phyloP scores from a whole-genome alignment of 2,797 vertebrate species.

The Spinibarbus caldwelli region DNA sequence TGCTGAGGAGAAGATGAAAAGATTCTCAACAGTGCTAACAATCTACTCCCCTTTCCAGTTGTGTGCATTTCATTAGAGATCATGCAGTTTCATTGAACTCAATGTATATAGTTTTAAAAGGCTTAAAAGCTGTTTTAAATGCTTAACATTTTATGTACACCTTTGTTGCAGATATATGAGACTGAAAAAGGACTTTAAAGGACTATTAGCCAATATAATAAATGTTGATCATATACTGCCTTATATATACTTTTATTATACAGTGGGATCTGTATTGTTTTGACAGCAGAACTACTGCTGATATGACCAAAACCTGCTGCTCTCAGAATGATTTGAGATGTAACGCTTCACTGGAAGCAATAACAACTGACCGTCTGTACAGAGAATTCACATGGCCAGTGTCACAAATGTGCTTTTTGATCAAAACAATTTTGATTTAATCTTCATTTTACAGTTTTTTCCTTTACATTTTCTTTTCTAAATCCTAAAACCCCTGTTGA shows the following conservation, averaged over 20 bases:
- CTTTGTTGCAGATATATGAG: not conserved
- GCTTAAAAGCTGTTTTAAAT: not conserved
- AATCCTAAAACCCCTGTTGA: not conserved
- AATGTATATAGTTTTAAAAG: conserved; percentile 7
- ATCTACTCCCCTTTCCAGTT: not conserved
- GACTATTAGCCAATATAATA: not conserved
- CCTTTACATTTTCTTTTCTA: not conserved
- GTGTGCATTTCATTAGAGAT: conserved; percentile 6
- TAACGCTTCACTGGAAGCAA: not conserved
- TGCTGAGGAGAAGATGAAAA: conserved; percentile 34
- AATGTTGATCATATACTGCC: not conserved
- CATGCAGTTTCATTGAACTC: not conserved
- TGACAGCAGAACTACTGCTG: not conserved
- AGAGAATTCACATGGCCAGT: not conserved
- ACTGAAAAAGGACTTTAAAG: not conserved
- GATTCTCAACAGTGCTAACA: not conserved
- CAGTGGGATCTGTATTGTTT: not conserved
- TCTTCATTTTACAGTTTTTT: not conserved
- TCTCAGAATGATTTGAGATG: not conserved
- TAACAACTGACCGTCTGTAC: not conserved
- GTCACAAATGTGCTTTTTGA: not conserved
- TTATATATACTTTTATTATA: not conserved
- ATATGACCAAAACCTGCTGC: not conserved
- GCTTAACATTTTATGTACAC: not conserved
- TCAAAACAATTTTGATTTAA: not conserved